Evolutionary conservation across 2,888 invertebrate genomes (phyloP), one percentile per base, ranked within the genome.

Genomic region (Mesorhabditis sp.): DNA sequence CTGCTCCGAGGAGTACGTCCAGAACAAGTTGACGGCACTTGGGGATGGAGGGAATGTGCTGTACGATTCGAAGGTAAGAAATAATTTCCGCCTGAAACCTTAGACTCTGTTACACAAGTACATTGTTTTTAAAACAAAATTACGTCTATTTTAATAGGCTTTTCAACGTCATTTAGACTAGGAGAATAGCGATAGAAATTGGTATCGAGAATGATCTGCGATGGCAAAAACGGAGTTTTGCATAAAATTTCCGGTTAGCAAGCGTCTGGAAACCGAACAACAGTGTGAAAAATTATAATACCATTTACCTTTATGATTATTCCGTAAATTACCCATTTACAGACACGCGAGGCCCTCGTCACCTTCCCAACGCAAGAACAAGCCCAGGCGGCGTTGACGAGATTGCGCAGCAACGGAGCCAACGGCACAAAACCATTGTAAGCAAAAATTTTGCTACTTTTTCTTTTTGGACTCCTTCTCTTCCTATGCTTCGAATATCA

Each of bases 1-100:
- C 15, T 45, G 45, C 45, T 6, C 66, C 13, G 71, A 71, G 42
- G 69, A 69, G 5, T 62, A 62, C 64, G 64, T 71, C 28, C 41
- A 66, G 15, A 28, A 63, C 10, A 50, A 50, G n/a, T 50, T 50
- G n/a, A 50, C 10, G 10, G 58, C 58, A 10, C 58, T 50, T n/a
- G 58, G n/a, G 10, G 58, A n/a, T 13, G 58, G 10, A n/a, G n/a
- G n/a, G 7, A 50, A 50, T 50, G 58, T 50, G 10, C 7, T 50
- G 7, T 50, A 13, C n/a, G 58, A 50, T 50, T 13, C n/a, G n/a
- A 50, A 50, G n/a, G 58, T 50, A 2, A n/a, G 58, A 28, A 28
- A 28, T 28, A 28, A 28, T 28, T 28, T 1, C 28, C 28, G 28
- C 28, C 28, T 28, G 28, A 28, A 1, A 28, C 28, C 2, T 28